Conservation (phyloP, 1,140 invertebrate genomes). For the Drosophila melanogaster region DNA sequence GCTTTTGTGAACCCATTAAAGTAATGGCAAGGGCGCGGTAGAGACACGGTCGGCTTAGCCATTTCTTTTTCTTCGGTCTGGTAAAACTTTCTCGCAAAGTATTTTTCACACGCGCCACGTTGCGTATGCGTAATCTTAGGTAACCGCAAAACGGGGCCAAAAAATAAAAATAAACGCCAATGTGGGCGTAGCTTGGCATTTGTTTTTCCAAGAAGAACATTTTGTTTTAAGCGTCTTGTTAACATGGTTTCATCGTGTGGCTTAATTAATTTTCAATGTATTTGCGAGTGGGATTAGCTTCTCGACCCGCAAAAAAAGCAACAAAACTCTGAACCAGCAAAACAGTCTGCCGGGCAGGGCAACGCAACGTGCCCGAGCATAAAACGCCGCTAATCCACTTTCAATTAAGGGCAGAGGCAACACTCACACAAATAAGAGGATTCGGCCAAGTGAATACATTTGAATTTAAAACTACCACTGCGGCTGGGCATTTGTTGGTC, state of each 20-base stretch:
- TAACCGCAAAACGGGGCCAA: conserved; percentile 21
- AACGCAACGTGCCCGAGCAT: conserved; percentile 32
- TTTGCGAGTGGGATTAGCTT: conserved; percentile 18
- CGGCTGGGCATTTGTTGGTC: background rate
- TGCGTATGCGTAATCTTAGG: conserved; percentile 71
- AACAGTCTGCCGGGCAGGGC: background rate
- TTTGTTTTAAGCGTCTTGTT: conserved; percentile 75
- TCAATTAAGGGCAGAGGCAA: conserved; percentile 34
- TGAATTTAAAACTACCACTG: background rate
- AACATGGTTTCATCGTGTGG: conserved; percentile 70
- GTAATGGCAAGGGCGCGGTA: background rate
- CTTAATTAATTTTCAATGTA: conserved; percentile 81
- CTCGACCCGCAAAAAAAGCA: background rate
- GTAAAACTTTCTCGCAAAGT: conserved; percentile 66
- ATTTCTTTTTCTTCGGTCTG: conserved; percentile 22
- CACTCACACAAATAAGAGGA: background rate
- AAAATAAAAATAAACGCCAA: background rate
- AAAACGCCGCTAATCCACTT: conserved; percentile 43
- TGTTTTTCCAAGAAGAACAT: conserved; percentile 50
- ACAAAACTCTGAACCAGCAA: background rate
- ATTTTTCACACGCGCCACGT: conserved; percentile 73
- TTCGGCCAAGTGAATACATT: conserved; percentile 12
- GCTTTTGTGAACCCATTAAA: conserved; percentile 48
- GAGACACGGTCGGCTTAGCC: conserved; percentile 19
- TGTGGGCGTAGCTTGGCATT: conserved; percentile 21